phyloP scores from a whole-genome alignment of 2,113 vertebrate genomes.

The Fulica atra region DNA sequence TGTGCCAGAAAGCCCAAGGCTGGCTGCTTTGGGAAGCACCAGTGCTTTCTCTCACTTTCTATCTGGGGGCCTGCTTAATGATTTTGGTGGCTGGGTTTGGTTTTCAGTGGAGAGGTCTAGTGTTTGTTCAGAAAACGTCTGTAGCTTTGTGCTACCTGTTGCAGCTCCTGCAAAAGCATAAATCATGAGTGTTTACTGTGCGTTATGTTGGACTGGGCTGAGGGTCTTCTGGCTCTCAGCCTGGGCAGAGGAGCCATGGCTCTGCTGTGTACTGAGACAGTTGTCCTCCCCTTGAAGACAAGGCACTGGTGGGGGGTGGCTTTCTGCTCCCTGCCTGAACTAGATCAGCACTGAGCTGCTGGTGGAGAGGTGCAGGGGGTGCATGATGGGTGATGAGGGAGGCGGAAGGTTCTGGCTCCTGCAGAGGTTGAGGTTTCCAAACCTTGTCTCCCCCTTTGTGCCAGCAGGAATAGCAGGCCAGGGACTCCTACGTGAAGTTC shows the following conservation, averaged over 20 bases:
- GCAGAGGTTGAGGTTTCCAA: background rate
- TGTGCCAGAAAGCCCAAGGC: background rate
- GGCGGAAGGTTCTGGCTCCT: background rate
- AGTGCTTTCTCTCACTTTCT: background rate
- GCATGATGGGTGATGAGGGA: fast-evolving
- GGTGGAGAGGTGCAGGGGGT: background rate
- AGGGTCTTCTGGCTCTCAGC: background rate
- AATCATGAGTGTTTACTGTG: background rate
- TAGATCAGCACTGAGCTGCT: background rate
- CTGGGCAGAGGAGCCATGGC: background rate
- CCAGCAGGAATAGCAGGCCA: background rate
- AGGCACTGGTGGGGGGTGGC: background rate
- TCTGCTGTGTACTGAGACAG: fast-evolving
- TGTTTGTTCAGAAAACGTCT: background rate
- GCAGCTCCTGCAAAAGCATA: background rate
- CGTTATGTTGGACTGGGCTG: background rate
- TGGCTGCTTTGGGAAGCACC: background rate
- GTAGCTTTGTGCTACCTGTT: background rate
- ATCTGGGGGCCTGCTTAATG: background rate
- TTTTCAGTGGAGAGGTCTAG: background rate
- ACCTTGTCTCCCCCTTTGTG: background rate
- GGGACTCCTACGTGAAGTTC: background rate
- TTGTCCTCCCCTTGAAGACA: too few species aligned
- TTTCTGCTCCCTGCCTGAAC: background rate
- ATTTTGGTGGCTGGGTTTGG: background rate